Percentiles rank a stretch among this genome's conserved stretches.
phyloP scores from a whole-genome alignment of 2,113 vertebrate species.

The Saguinus midas region DNA sequence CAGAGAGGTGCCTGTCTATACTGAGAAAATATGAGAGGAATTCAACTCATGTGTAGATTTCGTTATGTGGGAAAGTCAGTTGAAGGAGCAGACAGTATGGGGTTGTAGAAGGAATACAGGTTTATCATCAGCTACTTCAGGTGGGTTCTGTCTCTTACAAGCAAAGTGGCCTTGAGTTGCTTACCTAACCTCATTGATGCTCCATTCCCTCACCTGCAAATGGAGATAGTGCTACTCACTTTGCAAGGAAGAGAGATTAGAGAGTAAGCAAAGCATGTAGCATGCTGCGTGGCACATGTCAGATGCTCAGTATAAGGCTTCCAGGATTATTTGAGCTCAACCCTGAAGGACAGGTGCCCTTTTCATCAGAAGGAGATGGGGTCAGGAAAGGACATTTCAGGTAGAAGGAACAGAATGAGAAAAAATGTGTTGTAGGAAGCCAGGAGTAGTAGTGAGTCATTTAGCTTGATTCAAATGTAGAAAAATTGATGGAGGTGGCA shows the following conservation, averaged over 20 bases:
- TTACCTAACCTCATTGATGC: neutral
- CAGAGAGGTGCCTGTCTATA: neutral
- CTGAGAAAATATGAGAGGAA: neutral
- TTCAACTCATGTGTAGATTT: neutral
- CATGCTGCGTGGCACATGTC: fast-evolving
- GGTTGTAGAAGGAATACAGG: neutral
- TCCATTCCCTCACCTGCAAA: neutral
- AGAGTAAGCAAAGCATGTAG: neutral
- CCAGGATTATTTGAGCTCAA: neutral
- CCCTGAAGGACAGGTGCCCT: neutral
- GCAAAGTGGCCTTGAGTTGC: neutral
- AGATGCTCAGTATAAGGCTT: neutral
- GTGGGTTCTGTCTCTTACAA: neutral
- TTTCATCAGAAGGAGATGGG: neutral
- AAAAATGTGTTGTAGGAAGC: neutral
- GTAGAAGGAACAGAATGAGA: neutral
- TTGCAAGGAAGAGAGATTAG: neutral
- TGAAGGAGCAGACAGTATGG: neutral
- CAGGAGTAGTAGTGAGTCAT: neutral
- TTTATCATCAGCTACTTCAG: neutral
- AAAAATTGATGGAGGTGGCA: neutral
- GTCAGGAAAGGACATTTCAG: neutral
- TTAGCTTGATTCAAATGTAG: neutral
- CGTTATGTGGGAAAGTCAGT: neutral
- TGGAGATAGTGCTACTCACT: neutral